These are phyloP conservation scores for Philantomba maxwellii DNA, from an alignment of 2,113 vertebrate species.

Conservation along the genomic window DNA sequence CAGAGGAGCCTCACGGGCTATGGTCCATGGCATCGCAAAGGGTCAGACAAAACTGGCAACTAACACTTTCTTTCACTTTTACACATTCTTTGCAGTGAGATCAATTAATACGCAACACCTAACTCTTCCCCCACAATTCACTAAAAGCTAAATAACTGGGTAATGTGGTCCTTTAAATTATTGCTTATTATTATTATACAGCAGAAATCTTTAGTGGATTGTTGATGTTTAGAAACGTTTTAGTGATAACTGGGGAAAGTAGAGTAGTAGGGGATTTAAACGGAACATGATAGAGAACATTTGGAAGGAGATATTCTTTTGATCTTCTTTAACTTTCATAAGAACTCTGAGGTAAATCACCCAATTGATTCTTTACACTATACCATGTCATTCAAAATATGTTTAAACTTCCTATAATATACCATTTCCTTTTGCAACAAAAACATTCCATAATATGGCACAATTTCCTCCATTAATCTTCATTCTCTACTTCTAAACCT, in stretches of 20 bases:
- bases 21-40: neutral
- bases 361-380: neutral
- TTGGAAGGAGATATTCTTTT: neutral
- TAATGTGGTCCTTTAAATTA: neutral
- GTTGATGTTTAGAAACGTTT: neutral
- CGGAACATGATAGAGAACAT: neutral
- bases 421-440: neutral
- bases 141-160: neutral
- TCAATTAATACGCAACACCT: neutral
- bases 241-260: neutral
- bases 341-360: neutral
- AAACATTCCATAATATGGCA: neutral
- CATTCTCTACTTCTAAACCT: constrained; percentile 24
- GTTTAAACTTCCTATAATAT: neutral
- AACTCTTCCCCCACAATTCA: neutral
- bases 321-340: neutral
- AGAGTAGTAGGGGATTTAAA: neutral
- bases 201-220: neutral
- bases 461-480: neutral
- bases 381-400: neutral
- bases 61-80: neutral
- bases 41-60: neutral
- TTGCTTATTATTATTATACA: neutral
- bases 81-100: neutral
- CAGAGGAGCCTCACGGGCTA: neutral